Percentiles rank a stretch among this genome's conserved stretches.
These are phyloP conservation scores for Rhadina sibilatrix DNA, from an alignment of 2,113 vertebrate genomes.

Conservation along the genomic window DNA sequence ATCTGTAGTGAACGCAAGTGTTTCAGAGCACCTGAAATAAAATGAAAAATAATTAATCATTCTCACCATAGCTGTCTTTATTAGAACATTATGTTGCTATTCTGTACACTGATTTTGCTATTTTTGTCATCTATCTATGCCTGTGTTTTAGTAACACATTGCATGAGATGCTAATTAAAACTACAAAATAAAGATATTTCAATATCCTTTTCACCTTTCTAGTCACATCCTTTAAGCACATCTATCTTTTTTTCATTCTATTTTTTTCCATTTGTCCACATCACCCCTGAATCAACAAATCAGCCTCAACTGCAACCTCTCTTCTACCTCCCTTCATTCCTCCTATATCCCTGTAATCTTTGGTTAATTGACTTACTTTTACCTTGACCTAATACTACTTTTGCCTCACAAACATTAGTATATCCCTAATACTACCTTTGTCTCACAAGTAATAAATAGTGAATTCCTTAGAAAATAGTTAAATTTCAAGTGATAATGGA, in stretches of 20 bases:
- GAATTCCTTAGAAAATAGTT: neutral
- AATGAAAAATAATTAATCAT: neutral
- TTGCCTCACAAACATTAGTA: neutral
- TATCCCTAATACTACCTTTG: neutral
- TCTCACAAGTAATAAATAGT: neutral
- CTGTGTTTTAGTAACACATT: neutral
- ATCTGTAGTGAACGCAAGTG: slow-evolving; percentile 63
- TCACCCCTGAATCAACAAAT: neutral
- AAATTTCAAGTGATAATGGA: neutral
- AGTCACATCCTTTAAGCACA: neutral
- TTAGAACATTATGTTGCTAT: neutral
- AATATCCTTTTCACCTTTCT: neutral
- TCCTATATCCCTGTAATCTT: neutral
- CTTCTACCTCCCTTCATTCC: neutral
- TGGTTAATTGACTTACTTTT: neutral
- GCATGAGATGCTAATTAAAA: neutral
- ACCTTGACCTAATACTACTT: neutral
- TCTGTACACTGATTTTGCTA: neutral
- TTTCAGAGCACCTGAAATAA: slow-evolving; percentile 70
- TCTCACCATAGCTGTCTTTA: neutral
- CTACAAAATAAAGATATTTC: neutral
- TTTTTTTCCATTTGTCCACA: neutral
- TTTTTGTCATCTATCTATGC: neutral
- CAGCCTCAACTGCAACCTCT: neutral
- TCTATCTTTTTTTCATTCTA: neutral